Evolutionary conservation across 2,113 vertebrate genomes (phyloP), one percentile per base, ranked within the genome.

Genomic region (Anser brachyrhynchus): DNA sequence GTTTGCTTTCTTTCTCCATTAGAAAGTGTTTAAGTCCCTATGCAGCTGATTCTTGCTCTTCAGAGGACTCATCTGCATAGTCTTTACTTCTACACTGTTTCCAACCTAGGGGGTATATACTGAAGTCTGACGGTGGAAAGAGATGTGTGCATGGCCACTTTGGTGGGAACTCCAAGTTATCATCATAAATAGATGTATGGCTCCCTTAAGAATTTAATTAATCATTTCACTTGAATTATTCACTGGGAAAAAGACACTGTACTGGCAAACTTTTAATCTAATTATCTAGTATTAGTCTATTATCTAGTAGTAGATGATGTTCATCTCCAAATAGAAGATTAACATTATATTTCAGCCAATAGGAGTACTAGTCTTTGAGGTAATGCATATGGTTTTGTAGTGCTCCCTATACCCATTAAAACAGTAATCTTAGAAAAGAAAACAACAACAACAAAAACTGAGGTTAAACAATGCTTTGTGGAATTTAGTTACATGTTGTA

Each of bases 191-290:
- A 64, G 44, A 44, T 65, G 22, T 87, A 57, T 93, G 49, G 25
- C 57, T 96, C 93, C 90, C 95, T 20, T 15, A 59, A 93, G 92
- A 93, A 84, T 83, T 87, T 74, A 95, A 95, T 90, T 92, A 91
- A 93, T 93, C 35, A 96, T 96, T 97, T 93, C 73, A 65, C 57
- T 88, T 95, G 69, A 97, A 96, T 96, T 96, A 97, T 96, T 96
- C 96, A 97, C 91, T 83, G 89, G 95, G 92, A 97, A 83, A 92
- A 93, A 95, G 76, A 75, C 31, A 44, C 66, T 94, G 64, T 33
- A 52, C 87, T 86, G 82, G 80, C 44, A 86, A 94, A 90, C 82
- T 97, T 95, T 97, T 96, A 97, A 94, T 93, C 75, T 97, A 97
- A 98, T 97, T 91, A 95, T 69, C 66, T 49, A 49, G 46, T 49